Evolutionary conservation across 2,797 vertebrate genomes (phyloP).

Genomic region (Mus minutoides): DNA sequence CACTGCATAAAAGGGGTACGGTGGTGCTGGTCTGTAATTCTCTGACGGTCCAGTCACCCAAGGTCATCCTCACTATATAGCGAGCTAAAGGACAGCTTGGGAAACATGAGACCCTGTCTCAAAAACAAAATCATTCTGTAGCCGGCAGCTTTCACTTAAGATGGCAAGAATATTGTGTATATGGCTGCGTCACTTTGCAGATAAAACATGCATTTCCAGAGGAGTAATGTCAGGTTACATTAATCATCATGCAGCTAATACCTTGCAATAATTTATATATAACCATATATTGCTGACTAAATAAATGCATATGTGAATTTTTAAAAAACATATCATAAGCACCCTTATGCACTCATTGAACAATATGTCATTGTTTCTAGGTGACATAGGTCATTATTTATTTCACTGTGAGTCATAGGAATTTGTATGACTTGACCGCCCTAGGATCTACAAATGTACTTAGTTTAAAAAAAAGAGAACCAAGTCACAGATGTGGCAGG

Average conservation of each 20-base stretch:
- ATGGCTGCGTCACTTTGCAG: not conserved
- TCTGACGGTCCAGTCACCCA: not conserved
- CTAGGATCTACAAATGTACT: not conserved
- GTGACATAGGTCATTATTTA: not conserved
- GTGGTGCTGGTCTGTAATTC: not conserved
- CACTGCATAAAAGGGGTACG: not conserved
- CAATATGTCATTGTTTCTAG: not conserved
- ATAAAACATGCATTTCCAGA: slow-evolving; percentile 26
- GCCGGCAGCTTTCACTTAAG: not conserved
- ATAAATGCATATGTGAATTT: not conserved
- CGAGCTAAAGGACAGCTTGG: not conserved
- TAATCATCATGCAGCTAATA: slow-evolving; percentile 12
- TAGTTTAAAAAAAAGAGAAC: not conserved
- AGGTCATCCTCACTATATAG: not conserved
- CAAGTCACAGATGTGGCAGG: not conserved
- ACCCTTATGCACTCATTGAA: not conserved
- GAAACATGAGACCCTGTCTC: not conserved
- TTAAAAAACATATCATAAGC: not conserved
- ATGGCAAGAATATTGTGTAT: not conserved
- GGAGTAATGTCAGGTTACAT: not conserved
- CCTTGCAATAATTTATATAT: not conserved
- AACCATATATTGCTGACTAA: not conserved
- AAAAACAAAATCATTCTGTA: not conserved
- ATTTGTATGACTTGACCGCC: not conserved
- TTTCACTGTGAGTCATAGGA: not conserved